phyloP scores from a whole-genome alignment of 2,888 invertebrate species.

The Drosophila paramelanica region DNA sequence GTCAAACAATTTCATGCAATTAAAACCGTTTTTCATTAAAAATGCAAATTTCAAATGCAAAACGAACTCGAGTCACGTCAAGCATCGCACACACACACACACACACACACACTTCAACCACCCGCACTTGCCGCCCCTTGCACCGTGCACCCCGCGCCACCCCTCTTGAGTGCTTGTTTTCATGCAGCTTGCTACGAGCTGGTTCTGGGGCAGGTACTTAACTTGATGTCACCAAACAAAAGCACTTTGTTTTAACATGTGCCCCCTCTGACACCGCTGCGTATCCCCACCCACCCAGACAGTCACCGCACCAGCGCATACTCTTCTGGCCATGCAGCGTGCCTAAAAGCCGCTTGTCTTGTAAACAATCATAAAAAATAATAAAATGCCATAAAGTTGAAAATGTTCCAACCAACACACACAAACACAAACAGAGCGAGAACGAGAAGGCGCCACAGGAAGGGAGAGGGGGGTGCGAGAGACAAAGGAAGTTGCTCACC shows the following conservation, averaged over 20 bases:
- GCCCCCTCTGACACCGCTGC: slow-evolving; percentile 57
- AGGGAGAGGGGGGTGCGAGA: not conserved
- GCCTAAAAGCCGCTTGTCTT: slow-evolving; percentile 79
- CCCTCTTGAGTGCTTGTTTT: slow-evolving; percentile 69
- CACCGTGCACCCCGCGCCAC: not conserved
- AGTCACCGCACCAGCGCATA: not conserved
- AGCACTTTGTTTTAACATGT: slow-evolving; percentile 80
- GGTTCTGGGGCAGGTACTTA: slow-evolving; percentile 71
- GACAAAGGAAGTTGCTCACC: slow-evolving; percentile 42
- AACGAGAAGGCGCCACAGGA: not conserved
- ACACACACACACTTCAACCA: slow-evolving; percentile 22
- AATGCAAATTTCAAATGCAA: slow-evolving; percentile 82
- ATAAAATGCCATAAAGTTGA: slow-evolving; percentile 78
- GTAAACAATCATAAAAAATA: slow-evolving; percentile 81
- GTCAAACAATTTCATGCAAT: slow-evolving; percentile 82
- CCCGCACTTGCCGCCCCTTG: slow-evolving; percentile 6
- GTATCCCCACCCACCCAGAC: slow-evolving; percentile 6
- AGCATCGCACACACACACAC: slow-evolving; percentile 42
- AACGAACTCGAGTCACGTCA: slow-evolving; percentile 76
- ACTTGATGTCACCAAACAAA: slow-evolving; percentile 81
- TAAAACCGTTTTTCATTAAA: slow-evolving; percentile 82
- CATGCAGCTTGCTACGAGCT: slow-evolving; percentile 59
- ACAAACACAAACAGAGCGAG: not conserved
- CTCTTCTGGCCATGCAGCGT: slow-evolving; percentile 62
- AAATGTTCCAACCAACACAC: slow-evolving; percentile 39